Evolutionary conservation across 2,888 invertebrate species (phyloP).

Genomic region (Electrophaes corylata): DNA sequence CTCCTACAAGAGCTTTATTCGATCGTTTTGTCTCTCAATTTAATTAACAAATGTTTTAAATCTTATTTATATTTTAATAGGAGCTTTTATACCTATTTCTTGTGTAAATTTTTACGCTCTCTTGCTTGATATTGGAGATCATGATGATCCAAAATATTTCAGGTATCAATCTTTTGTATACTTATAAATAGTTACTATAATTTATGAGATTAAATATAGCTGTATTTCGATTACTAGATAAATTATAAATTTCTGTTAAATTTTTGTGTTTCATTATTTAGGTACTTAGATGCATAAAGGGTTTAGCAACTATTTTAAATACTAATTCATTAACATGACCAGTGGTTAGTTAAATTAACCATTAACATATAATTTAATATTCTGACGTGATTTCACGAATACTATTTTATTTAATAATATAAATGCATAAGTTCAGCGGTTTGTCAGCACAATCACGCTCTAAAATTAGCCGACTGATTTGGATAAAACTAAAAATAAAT

Average conservation of each 20-base stretch:
- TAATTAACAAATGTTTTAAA: conserved; percentile 16
- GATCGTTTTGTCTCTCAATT: conserved; percentile 11
- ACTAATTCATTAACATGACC: too few species aligned
- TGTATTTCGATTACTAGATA: conserved; percentile 33
- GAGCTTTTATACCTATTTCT: conserved; percentile 17
- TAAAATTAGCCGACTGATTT: too few species aligned
- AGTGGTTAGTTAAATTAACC: too few species aligned
- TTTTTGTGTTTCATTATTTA: background rate
- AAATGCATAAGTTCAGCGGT: too few species aligned
- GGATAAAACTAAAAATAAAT: too few species aligned
- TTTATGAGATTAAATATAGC: conserved; percentile 31
- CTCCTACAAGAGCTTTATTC: conserved; percentile 13
- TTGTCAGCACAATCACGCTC: too few species aligned
- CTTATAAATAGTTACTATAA: conserved; percentile 11
- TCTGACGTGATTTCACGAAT: too few species aligned
- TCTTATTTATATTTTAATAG: conserved; percentile 18
- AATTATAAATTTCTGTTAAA: conserved; percentile 30
- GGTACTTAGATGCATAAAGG: background rate
- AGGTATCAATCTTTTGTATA: conserved; percentile 5
- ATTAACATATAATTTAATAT: too few species aligned
- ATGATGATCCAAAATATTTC: conserved; percentile 13
- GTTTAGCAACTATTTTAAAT: too few species aligned
- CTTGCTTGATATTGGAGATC: conserved; percentile 20
- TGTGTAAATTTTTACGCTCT: conserved; percentile 23
- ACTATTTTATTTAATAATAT: too few species aligned